These are phyloP conservation scores for Cricetomys ansorgei DNA, from an alignment of 2,113 vertebrate species.

Conservation along the genomic window DNA sequence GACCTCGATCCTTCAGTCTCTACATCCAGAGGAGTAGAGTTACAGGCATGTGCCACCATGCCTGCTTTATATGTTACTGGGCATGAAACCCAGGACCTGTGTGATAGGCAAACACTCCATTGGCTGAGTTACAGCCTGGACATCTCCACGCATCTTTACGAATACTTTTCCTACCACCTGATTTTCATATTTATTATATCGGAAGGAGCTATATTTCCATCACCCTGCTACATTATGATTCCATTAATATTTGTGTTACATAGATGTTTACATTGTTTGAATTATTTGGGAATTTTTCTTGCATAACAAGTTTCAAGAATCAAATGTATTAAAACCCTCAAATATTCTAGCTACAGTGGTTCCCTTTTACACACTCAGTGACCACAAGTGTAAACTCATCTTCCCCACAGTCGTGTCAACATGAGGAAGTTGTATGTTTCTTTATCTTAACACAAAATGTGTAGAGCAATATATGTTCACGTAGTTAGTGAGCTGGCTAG, in stretches of 20 bases:
- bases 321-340: constrained; percentile 28
- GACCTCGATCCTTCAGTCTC: too few species aligned
- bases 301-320: background rate
- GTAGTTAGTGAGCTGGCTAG: background rate
- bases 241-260: constrained; percentile 40
- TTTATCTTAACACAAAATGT: constrained; percentile 12
- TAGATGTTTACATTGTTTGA: background rate
- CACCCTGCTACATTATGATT: constrained; percentile 34
- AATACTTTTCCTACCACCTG: constrained; percentile 11
- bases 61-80: background rate
- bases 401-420: background rate
- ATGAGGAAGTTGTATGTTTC: background rate
- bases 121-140: background rate
- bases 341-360: background rate
- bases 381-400: background rate
- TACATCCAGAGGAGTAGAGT: background rate
- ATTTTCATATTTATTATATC: constrained; percentile 48
- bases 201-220: background rate
- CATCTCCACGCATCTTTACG: background rate
- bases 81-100: background rate
- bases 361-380: background rate
- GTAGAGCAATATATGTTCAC: background rate
- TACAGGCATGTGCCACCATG: background rate
- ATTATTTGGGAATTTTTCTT: constrained; percentile 23
- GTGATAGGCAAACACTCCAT: background rate